Evolutionary conservation across 2,888 invertebrate species (phyloP).

Genomic region (Hedychridium roseum): DNA sequence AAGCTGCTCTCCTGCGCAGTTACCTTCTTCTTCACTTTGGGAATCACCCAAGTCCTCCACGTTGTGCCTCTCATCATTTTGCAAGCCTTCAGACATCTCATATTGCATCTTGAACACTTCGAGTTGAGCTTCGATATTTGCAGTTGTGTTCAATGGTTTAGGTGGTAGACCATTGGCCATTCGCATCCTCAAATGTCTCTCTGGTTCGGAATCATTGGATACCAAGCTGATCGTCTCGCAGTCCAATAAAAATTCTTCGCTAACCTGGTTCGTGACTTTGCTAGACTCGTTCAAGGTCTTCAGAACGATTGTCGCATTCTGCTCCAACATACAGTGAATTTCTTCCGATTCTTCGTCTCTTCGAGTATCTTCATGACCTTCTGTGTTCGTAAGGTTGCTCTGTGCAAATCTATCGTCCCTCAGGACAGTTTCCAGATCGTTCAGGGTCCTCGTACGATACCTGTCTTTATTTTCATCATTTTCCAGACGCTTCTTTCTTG

Average conservation of each 20-base stretch:
- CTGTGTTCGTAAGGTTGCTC: not conserved
- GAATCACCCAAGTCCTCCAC: constrained; percentile 25
- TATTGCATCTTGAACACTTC: constrained; percentile 10
- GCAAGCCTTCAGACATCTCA: too few relatives aligned
- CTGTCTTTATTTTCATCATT: constrained; percentile 73
- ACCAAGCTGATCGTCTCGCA: constrained; percentile 75
- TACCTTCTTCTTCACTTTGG: constrained; percentile 40
- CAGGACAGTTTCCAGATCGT: constrained; percentile 54
- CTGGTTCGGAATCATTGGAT: constrained; percentile 77
- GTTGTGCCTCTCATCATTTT: constrained; percentile 11
- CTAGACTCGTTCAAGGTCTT: constrained; percentile 66
- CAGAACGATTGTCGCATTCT: constrained; percentile 69
- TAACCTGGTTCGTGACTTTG: constrained; percentile 61
- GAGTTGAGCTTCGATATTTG: constrained; percentile 19
- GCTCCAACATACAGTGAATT: constrained; percentile 65
- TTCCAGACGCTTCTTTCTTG: constrained; percentile 33
- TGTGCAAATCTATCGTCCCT: constrained; percentile 23
- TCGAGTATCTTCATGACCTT: not conserved
- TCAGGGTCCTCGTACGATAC: constrained; percentile 77
- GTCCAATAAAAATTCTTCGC: constrained; percentile 66
- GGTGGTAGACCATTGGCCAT: constrained; percentile 46
- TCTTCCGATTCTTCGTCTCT: constrained; percentile 48
- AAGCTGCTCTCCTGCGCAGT: constrained; percentile 36
- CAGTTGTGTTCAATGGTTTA: constrained; percentile 29
- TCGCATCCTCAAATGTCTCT: constrained; percentile 65